These are phyloP conservation scores for Pandemis heparana DNA, from an alignment of 2,888 invertebrate species.

Conservation along the genomic window DNA sequence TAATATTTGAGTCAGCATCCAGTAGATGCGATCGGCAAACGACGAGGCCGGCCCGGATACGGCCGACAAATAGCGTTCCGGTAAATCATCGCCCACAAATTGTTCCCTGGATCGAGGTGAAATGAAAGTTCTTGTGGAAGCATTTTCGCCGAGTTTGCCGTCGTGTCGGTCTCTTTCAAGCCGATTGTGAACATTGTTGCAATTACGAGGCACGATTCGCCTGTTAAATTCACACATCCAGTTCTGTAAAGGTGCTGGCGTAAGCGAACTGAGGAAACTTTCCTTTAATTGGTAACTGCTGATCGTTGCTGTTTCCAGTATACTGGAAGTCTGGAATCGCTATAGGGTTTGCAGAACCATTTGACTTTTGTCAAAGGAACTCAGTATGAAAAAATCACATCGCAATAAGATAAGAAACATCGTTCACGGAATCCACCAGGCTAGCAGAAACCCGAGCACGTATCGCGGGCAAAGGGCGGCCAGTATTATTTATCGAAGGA, in stretches of 20 bases:
- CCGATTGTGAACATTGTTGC: conserved; percentile 57
- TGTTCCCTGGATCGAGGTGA: conserved; percentile 52
- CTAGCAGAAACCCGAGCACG: conserved; percentile 51
- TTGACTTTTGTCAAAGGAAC: conserved; percentile 40
- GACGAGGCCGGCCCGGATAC: conserved; percentile 50
- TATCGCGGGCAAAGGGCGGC: conserved; percentile 47
- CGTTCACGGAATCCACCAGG: conserved; percentile 45
- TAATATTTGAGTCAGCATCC: conserved; percentile 63
- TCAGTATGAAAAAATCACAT: conserved; percentile 43
- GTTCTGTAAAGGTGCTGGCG: conserved; percentile 52
- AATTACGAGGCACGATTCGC: conserved; percentile 64
- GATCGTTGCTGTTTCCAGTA: conserved; percentile 21
- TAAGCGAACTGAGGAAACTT: conserved; percentile 29
- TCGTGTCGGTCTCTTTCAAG: conserved; percentile 50
- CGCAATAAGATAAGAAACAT: conserved; percentile 46
- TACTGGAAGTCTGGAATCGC: no score
- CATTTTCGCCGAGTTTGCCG: conserved; percentile 54
- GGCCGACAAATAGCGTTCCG: conserved; percentile 62
- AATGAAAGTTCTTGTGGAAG: conserved; percentile 56
- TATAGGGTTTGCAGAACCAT: conserved; percentile 44
- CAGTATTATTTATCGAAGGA: conserved; percentile 56
- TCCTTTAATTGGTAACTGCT: conserved; percentile 28
- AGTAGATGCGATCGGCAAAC: conserved; percentile 50
- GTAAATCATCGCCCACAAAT: conserved; percentile 62
- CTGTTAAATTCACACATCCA: conserved; percentile 55